These are phyloP conservation scores for Bostrychus sinensis DNA, from an alignment of 2,113 vertebrate genomes.

Conservation along the genomic window DNA sequence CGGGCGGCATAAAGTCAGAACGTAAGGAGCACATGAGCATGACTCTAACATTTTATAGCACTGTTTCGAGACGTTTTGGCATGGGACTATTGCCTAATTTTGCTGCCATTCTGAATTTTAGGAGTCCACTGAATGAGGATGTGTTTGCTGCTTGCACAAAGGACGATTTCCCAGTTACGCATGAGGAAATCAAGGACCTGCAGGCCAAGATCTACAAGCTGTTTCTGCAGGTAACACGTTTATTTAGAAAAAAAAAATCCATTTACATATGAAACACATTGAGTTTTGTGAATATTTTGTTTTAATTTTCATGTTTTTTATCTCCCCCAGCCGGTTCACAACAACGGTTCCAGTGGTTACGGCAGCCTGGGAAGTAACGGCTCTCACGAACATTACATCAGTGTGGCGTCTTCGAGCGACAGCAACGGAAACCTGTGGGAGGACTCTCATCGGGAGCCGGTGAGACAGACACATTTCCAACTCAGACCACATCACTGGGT, in stretches of 20 bases:
- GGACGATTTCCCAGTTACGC: slow-evolving; percentile 62
- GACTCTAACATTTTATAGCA: too few relatives aligned
- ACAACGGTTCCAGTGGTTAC: slow-evolving; percentile 87
- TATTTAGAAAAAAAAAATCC: background rate
- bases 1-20: slow-evolving; percentile 89
- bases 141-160: slow-evolving; percentile 84
- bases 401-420: slow-evolving; percentile 86
- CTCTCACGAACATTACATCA: slow-evolving; percentile 86
- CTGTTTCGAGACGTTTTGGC: too few relatives aligned
- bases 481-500: background rate
- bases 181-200: slow-evolving; percentile 86
- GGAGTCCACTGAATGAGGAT: slow-evolving; percentile 90
- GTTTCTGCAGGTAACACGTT: slow-evolving; percentile 84
- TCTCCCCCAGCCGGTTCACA: slow-evolving; percentile 82
- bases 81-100: background rate
- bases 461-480: slow-evolving; percentile 43
- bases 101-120: slow-evolving; percentile 50
- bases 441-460: slow-evolving; percentile 74
- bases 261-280: background rate
- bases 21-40: slow-evolving; percentile 72
- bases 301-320: background rate
- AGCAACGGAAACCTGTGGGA: slow-evolving; percentile 83
- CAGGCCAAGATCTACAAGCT: slow-evolving; percentile 91
- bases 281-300: background rate
- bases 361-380: slow-evolving; percentile 88